Evolutionary conservation across 2,797 vertebrate species (phyloP), one percentile per base, ranked within the genome.

Genomic region (Myotis pilosus): DNA sequence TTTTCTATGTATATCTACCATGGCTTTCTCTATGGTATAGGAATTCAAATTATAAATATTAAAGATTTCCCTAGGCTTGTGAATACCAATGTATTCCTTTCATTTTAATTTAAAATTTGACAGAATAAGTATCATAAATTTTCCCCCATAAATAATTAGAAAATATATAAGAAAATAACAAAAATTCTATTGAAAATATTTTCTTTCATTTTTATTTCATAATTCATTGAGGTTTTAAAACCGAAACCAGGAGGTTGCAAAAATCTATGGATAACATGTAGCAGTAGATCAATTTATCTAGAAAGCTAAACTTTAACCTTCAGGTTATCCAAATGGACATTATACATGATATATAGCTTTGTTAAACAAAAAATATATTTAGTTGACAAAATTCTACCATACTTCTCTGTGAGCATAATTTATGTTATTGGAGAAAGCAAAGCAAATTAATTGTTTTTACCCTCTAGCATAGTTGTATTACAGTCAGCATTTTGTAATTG

Each of bases 331-430:
- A 89, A 55, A 60, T 51, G 75, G 30, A 74, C 19, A 28, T 86
- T 88, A 87, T 25, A 51, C 11, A 4, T 72, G 82, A 68, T 5
- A 51, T 95, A 44, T 30, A 83, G 38, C 55, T 91, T 93, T 94
- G n/a, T 51, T 94, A 92, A 94, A 51, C 79, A 95, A 97, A 95
- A 94, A 81, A 36, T 55, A 90, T 90, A 91, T 66, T 83, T 55
- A 93, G 30, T 36, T 93, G 64, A n/a, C 16, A 89, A 94, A 96
- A 28, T 36, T 80, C 49, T 75, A 53, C 22, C 6, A 19, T 71
- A 76, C 3, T 94, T 87, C 66, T 28, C 10, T 92, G 11, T 94
- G 69, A 96, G 36, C 75, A 94, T 86, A 92, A 94, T 95, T 96
- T 66, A 83, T 16, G 69, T 76, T 83, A 64, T 15, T 80, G 5